phyloP scores from a whole-genome alignment of 2,797 vertebrate species.

The Myotis planiceps region DNA sequence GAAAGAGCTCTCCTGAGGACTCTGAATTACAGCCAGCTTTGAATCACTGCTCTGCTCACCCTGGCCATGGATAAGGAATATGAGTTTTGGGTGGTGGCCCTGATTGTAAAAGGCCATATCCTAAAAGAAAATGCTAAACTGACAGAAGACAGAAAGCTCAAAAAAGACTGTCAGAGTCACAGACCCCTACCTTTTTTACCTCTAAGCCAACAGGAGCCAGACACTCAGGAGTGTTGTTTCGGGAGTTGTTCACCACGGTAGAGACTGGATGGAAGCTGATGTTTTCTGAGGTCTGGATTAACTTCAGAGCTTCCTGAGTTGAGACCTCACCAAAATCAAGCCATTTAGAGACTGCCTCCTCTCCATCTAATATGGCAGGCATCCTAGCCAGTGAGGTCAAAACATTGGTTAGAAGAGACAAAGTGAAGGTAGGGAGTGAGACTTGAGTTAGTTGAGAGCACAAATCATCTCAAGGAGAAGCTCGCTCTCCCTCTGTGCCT shows the following conservation, averaged over 20 bases:
- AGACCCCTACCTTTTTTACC: conserved; percentile 87
- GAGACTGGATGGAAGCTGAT: conserved; percentile 95
- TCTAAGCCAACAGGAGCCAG: conserved; percentile 88
- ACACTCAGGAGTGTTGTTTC: conserved; percentile 93
- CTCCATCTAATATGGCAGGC: conserved; percentile 96
- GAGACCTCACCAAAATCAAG: conserved; percentile 94
- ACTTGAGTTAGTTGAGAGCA: background rate
- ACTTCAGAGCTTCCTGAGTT: conserved; percentile 91
- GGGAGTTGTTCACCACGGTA: conserved; percentile 92
- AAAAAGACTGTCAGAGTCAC: background rate
- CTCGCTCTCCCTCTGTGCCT: background rate
- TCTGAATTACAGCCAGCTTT: background rate
- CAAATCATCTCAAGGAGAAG: background rate
- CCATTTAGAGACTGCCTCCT: conserved; percentile 94
- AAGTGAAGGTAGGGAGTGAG: background rate
- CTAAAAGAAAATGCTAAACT: background rate
- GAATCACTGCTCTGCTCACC: background rate
- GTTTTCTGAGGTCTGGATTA: conserved; percentile 92
- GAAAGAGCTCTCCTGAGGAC: background rate
- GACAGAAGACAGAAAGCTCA: background rate
- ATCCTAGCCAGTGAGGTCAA: conserved; percentile 87
- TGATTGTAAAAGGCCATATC: background rate
- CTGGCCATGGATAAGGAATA: background rate
- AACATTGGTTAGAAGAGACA: background rate
- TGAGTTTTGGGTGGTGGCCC: background rate